Base-by-base conservation (phyloP, 1,140 invertebrate species). In the Drosophila sp. region DNA sequence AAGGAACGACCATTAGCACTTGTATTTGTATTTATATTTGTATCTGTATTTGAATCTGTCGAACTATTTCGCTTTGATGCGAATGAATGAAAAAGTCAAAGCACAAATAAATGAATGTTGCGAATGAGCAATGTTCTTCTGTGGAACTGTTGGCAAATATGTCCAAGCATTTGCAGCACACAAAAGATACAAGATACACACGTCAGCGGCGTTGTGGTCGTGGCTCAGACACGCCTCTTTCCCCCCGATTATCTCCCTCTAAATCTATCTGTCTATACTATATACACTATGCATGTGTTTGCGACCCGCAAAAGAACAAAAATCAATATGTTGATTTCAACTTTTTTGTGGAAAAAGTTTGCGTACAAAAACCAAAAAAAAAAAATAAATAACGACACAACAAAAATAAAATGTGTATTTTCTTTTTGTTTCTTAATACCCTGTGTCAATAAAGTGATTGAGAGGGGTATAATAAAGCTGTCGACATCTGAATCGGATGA, bases 321-420 rank as follows among this genome's bases (percentile, higher is more conserved):
- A 87, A 87, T 87, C 82, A 82, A 87, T 87, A 87, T 87, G 82
- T 89, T 86, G 82, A 86, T 86, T 86, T 89, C 71, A 87, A 87
- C 76, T 82, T 89, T 78, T 79, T 71, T 56, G 41, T 27, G 25
- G 40, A 11, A 48, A 56, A 70, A 70, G 36, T 51, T 66, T 66
- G 45, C 46, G 45, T 53, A 51, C 32, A 11, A 59, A 59, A 66
- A 50, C 54, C 77, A 66, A 72, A 66, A 76, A 77, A 64, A 77
- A 21, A 66, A 72, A 66, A 76, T 74, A 64, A 77, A 21, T 21
- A 21, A 21, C 21, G n/a, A 58, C 43, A 36, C 50, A 73, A 57
- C 36, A 56, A 53, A 50, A 41, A 29, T 62, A 14, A 51, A 62
- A 51, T 62, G 45, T 38, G 59, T 51, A 14, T 41, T 38, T 38